Conservation (phyloP, 2,888 invertebrate genomes). For the Amblyjoppa fuscipennis region DNA sequence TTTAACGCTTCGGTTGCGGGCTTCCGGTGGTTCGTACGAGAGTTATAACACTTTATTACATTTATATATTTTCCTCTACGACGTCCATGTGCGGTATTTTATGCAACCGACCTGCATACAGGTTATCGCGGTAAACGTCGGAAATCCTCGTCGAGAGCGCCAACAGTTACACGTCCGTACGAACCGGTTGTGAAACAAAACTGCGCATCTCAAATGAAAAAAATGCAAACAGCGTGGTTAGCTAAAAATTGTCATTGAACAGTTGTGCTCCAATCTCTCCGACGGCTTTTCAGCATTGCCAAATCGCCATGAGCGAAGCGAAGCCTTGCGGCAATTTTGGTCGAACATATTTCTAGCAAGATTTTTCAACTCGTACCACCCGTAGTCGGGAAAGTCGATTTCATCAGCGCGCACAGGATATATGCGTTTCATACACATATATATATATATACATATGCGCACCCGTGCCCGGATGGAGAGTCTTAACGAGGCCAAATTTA, state of each 20-base stretch:
- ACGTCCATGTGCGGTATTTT: not conserved
- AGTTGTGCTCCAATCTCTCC: not conserved
- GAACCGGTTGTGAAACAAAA: not conserved
- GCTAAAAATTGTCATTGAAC: too few species aligned
- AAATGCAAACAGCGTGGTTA: not conserved
- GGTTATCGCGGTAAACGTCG: not conserved
- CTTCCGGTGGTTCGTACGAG: not conserved
- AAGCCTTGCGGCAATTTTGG: too few species aligned
- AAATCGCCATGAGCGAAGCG: not conserved
- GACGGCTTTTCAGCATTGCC: not conserved
- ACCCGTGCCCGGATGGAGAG: conserved; percentile 21
- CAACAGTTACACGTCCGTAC: not conserved
- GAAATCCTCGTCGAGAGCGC: not conserved
- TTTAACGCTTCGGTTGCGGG: not conserved
- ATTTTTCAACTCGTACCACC: not conserved
- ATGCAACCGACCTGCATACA: not conserved
- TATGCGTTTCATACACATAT: conserved; percentile 3
- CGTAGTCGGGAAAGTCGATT: conserved; percentile 30
- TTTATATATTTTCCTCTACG: not conserved
- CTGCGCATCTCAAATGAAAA: not conserved
- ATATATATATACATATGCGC: conserved; percentile 8
- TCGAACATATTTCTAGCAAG: not conserved
- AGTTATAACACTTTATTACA: conserved; percentile 8
- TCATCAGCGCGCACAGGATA: conserved; percentile 25
- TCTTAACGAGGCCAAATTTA: conserved; percentile 63